Percentiles rank a stretch among this genome's conserved stretches.
These are phyloP conservation scores for Diorhabda sublineata DNA, from an alignment of 1,140 invertebrate species.

Conservation along the genomic window DNA sequence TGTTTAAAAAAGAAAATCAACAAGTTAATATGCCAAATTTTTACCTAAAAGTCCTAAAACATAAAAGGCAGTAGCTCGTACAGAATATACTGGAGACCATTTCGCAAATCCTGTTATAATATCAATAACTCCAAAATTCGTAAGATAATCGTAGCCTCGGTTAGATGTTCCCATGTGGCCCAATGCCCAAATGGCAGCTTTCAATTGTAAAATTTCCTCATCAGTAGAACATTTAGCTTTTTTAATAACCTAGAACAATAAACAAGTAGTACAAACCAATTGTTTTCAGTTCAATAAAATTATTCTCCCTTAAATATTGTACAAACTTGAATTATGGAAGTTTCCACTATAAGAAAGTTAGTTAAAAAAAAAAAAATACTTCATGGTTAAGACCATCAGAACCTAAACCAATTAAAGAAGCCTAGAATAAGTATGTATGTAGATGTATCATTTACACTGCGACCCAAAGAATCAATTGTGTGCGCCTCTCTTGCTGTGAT, in stretches of 20 bases:
- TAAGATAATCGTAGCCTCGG: conserved; percentile 68
- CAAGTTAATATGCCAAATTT: background rate
- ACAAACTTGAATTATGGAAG: too few relatives aligned
- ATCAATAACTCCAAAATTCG: conserved; percentile 52
- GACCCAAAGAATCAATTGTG: too few relatives aligned
- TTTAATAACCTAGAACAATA: conserved; percentile 38
- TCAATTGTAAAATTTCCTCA: conserved; percentile 68
- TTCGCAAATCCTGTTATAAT: conserved; percentile 68
- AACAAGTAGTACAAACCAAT: too few relatives aligned
- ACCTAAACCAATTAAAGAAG: too few relatives aligned
- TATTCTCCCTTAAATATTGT: too few relatives aligned
- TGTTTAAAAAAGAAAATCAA: background rate
- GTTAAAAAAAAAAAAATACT: background rate
- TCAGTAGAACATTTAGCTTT: conserved; percentile 55
- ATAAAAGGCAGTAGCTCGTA: conserved; percentile 86
- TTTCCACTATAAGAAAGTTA: background rate
- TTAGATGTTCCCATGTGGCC: conserved; percentile 76
- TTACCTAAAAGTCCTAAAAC: conserved; percentile 68
- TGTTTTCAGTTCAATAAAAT: too few relatives aligned
- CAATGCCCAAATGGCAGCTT: conserved; percentile 85
- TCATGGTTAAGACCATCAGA: too few relatives aligned
- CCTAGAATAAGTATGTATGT: too few relatives aligned
- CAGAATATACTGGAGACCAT: conserved; percentile 74
- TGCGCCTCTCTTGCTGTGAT: too few relatives aligned
- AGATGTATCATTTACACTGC: too few relatives aligned